Base-by-base conservation (phyloP, 2,888 invertebrate species). In the Polylopha cassiicola region DNA sequence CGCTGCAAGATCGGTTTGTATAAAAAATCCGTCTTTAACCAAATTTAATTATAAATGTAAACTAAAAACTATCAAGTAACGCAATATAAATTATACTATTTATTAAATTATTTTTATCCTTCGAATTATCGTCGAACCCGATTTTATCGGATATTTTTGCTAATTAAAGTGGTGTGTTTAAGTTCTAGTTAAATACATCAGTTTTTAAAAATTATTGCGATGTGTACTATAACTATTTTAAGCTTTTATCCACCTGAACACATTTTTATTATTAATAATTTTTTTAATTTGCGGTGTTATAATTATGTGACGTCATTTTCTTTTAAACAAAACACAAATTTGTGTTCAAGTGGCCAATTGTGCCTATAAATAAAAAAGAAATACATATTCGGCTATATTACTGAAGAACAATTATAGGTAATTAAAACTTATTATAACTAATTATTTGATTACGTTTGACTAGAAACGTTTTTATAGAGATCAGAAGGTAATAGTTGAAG, bases 401-500 rank as follows among this genome's bases (percentile, higher is more conserved):
- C 59, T 58, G 58, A 58, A 58, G 58, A 65, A 60, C 55, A 65
- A 60, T 55, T 62, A 66, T 63, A n/a, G n/a, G n/a, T n/a, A 62
- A 53, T 38, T 41, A 36, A n/a, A 46, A 46, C 43, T 46, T 43
- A 46, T 38, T 28, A 49, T 57, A 65, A 61, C 67, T 71, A n/a
- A n/a, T n/a, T n/a, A 73, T 65, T 50, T 65, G 55, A 66, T 66
- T 65, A 71, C 65, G 62, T 69, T 68, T 81, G 82, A 84, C 82
- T 84, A 84, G 82, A 75, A 73, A 77, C 70, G 73, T 72, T 71
- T 63, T 62, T 65, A 61, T 53, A 71, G 82, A 84, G 82, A 82
- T 82, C 81, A 73, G 29, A 29, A 29, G 28, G 10, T 31, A 23
- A 39, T 27, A 14, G 29, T 33, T 24, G 13, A 18, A 11, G 7